Evolutionary conservation across 1,140 invertebrate genomes (phyloP), one percentile per base, ranked within the genome.

Genomic region (Leucophenga varia): DNA sequence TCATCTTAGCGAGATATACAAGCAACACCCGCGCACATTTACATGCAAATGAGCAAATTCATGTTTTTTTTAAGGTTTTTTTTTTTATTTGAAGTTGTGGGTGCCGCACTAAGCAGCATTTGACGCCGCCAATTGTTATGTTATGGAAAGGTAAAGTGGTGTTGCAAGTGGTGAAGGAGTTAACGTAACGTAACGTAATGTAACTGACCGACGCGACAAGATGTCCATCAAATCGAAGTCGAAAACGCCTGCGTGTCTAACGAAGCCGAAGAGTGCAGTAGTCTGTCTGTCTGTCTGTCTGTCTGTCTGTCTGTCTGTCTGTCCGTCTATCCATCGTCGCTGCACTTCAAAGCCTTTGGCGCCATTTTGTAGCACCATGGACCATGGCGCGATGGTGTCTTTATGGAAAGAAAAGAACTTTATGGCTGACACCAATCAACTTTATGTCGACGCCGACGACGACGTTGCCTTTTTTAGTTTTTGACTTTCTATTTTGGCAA

Each of bases 351-450:
- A 67, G 63, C 63, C 54, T 67, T 63, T 63, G 63, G 63, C 63
- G 63, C 63, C 63, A 57, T 17, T 37, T 37, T 12, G 35, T 19
- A 5, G 12, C 8, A n/a, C n/a, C n/a, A n/a, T n/a, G n/a, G n/a
- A n/a, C n/a, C n/a, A n/a, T n/a, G n/a, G n/a, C n/a, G n/a, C n/a
- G n/a, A n/a, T n/a, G n/a, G n/a, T n/a, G n/a, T n/a, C 32, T 38
- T 37, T 46, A 59, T 45, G 50, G 52, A 48, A 21, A 54, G 54
- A 47, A 59, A 36, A 61, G 49, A 64, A 69, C 55, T 69, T 69
- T 69, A 69, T 69, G 58, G 61, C 64, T 59, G 61, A 61, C 64
- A 69, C 58, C 64, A 69, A 69, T 69, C 64, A 69, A 69, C 64
- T 69, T 64, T 69, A 47, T 43, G 55, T 61, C 47, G 57, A 14